Percentiles rank a stretch among this genome's conserved stretches.
phyloP scores from a whole-genome alignment of 1,140 invertebrate species.

The Medauroidea extradentata region DNA sequence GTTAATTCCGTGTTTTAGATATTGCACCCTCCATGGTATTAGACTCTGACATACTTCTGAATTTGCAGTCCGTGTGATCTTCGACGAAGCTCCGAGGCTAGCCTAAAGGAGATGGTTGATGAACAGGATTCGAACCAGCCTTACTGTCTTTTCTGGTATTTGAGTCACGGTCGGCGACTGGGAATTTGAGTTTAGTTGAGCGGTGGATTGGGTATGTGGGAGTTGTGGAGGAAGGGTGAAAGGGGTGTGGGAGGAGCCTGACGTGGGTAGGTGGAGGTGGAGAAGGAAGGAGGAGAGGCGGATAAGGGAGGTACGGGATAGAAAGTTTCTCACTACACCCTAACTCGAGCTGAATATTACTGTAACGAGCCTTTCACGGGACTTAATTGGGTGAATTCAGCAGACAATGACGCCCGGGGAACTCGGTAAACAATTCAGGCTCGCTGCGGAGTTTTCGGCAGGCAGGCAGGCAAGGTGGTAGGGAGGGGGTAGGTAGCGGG shows the following conservation, averaged over 20 bases:
- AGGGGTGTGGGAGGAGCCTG: background rate
- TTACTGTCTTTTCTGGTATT: too few relatives aligned
- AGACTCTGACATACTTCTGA: too few relatives aligned
- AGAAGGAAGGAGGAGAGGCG: background rate
- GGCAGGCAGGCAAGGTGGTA: background rate
- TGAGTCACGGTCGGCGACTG: conserved; percentile 5
- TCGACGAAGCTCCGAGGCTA: too few relatives aligned
- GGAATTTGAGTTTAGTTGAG: background rate
- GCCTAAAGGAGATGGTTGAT: too few relatives aligned
- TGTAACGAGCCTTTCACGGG: conserved; percentile 17
- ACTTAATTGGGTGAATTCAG: conserved; percentile 18
- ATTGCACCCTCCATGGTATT: too few relatives aligned
- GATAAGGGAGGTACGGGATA: background rate
- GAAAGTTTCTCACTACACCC: conserved; percentile 14
- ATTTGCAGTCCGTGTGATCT: too few relatives aligned
- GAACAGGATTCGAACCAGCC: too few relatives aligned
- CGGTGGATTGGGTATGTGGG: background rate
- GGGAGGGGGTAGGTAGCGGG: background rate
- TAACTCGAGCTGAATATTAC: conserved; percentile 17
- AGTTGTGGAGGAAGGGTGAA: conserved; percentile 2
- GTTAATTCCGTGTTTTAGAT: too few relatives aligned
- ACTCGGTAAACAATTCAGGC: conserved; percentile 15
- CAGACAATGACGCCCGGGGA: conserved; percentile 14
- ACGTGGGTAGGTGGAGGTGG: background rate
- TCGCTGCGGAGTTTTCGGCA: too few relatives aligned